Conservation (phyloP, 2,888 invertebrate species). For the Graphium colonna region DNA sequence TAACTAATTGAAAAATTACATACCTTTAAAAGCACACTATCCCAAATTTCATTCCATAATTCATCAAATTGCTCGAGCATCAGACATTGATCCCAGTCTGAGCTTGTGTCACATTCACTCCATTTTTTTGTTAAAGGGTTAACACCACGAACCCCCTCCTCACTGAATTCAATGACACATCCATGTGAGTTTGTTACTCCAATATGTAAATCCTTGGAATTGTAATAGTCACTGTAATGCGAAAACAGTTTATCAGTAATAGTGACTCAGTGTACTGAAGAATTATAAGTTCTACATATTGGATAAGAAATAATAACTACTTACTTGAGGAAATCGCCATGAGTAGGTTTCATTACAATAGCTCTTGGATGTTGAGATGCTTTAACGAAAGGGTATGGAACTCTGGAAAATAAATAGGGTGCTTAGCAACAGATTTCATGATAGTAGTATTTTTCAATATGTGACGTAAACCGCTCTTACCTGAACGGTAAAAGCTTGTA, state of each 20-base stretch:
- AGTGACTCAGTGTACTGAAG: constrained; percentile 30
- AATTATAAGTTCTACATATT: not conserved
- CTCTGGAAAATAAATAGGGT: constrained; percentile 71
- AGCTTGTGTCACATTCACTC: constrained; percentile 74
- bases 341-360: constrained; percentile 92
- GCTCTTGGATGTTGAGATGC: constrained; percentile 90
- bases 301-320: constrained; percentile 42
- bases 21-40: constrained; percentile 82
- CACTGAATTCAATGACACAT: constrained; percentile 91
- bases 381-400: constrained; percentile 93
- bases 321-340: constrained; percentile 93
- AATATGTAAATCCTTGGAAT: constrained; percentile 92
- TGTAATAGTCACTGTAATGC: constrained; percentile 87
- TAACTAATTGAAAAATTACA: too few relatives aligned
- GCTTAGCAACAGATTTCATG: constrained; percentile 52
- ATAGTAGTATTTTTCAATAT: not conserved
- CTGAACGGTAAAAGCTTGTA: constrained; percentile 88
- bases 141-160: constrained; percentile 83
- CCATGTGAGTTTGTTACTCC: constrained; percentile 92
- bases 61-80: constrained; percentile 84
- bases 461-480: constrained; percentile 49
- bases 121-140: constrained; percentile 83
- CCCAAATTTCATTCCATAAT: constrained; percentile 89
- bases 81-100: constrained; percentile 85
- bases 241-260: constrained; percentile 27